Evolutionary conservation across 2,113 vertebrate species (phyloP), one percentile per base, ranked within the genome.

Genomic region (Coracopsis vasa): DNA sequence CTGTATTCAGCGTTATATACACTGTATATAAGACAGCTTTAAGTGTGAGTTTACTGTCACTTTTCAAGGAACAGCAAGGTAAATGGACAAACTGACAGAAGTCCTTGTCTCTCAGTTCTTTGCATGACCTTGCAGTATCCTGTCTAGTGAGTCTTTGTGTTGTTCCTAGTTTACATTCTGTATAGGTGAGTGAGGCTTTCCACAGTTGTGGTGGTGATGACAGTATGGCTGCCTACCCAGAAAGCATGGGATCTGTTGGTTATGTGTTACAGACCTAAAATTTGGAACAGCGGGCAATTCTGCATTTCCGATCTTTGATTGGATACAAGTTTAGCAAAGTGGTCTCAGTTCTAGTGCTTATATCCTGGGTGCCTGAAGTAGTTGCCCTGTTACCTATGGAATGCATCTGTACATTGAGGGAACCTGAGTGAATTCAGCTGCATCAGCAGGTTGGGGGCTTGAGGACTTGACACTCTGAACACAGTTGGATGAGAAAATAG

Each of bases 371-470:
- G 9, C 67, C 21, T 79, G 45, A 41, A 35, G 23, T 33, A 33
- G 44, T 54, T 79, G n/a, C 16, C 11, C 6, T 39, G 1, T 81
- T 62, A 20, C 45, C 21, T 64, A 0, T 37, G 70, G 47, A 56
- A 67, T 3, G 16, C 18, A 6, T 25, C 9, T 45, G 29, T 66
- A 48, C 16, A 0, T 39, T 29, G 35, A n/a, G 44, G 71, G 44
- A 69, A 14, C 62, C 16, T 54, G 86, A 5, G 21, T 65, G 62
- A 50, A 35, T 31, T 70, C 41, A 70, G 50, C 50, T 81, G 45
- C 27, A 10, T 37, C 28, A 17, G 39, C 0, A 0, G 16, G 35
- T 33, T 50, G n/a, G 33, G 41, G 23, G 14, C 37, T 58, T 58
- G 45, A 72, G 72, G 17, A 27, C 6, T 3, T 67, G 70, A 84